Evolutionary conservation across 92 coral and sea anemone species (phyloP).

Genomic region (Hydrozoanthus gracilis): DNA sequence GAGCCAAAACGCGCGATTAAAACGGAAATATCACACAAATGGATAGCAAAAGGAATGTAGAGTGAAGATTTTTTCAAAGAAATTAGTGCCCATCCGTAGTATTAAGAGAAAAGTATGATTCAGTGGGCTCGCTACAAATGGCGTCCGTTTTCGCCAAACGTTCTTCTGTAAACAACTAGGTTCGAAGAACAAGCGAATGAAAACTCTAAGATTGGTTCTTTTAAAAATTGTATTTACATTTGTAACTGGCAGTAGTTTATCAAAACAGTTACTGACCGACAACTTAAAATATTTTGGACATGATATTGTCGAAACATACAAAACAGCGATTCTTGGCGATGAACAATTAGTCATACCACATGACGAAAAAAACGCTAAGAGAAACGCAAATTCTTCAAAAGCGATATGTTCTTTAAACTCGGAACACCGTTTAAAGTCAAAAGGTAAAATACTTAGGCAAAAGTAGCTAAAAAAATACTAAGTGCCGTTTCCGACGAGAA

Average conservation of each 20-base stretch:
- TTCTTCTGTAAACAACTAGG: slow-evolving; percentile 37
- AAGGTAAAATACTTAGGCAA: neutral
- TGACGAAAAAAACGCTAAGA: neutral
- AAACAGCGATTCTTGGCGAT: neutral
- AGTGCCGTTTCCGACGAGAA: neutral
- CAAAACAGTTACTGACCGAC: neutral
- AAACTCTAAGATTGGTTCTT: neutral
- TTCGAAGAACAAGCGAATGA: slow-evolving; percentile 23
- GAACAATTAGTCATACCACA: slow-evolving; percentile 7
- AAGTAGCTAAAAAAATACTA: neutral
- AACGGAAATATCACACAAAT: too few species aligned
- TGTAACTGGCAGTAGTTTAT: neutral
- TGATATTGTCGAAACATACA: slow-evolving; percentile 12
- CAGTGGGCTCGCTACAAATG: slow-evolving; percentile 5
- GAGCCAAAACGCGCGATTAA: too few species aligned
- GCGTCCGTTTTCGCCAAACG: slow-evolving; percentile 37
- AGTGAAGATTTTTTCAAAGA: neutral
- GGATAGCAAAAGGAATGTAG: neutral
- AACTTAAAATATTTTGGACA: neutral
- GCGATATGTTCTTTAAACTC: neutral
- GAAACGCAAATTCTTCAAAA: neutral
- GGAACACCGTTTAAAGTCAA: neutral
- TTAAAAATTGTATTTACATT: slow-evolving; percentile 9
- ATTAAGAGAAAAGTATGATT: neutral
- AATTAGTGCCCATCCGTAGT: neutral